phyloP scores from a whole-genome alignment of 2,888 invertebrate genomes.

The Epistrophe grossulariae region DNA sequence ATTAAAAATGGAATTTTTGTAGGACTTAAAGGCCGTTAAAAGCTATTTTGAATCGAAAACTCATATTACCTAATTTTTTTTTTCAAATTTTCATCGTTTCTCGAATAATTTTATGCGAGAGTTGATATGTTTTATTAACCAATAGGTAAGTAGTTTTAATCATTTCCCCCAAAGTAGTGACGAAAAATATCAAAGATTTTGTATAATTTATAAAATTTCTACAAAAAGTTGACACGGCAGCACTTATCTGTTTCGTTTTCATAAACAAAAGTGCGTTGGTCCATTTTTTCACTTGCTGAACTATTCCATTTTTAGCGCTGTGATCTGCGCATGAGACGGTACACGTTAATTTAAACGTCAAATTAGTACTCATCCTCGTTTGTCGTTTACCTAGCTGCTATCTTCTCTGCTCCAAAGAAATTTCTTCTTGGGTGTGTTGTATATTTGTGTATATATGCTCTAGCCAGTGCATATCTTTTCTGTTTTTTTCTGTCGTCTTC shows the following conservation, averaged over 20 bases:
- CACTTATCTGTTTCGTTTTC: not conserved
- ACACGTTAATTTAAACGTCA: slow-evolving; percentile 54
- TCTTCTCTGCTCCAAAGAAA: slow-evolving; percentile 44
- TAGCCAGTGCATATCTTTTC: slow-evolving; percentile 63
- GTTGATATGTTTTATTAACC: no score
- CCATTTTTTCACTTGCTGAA: not conserved
- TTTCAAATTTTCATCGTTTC: no score
- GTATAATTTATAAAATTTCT: no score
- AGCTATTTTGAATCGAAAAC: no score
- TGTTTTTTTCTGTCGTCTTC: slow-evolving; percentile 58
- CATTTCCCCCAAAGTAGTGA: no score
- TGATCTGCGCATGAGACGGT: not conserved
- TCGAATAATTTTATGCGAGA: no score
- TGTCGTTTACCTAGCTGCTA: not conserved
- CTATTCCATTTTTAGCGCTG: not conserved
- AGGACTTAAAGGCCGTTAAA: no score
- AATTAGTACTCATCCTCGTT: slow-evolving; percentile 14
- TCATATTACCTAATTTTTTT: no score
- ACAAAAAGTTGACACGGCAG: not conserved
- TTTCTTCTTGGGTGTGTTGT: slow-evolving; percentile 68
- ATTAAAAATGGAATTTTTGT: no score
- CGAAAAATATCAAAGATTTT: no score
- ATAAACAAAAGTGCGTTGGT: not conserved
- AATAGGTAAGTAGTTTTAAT: no score
- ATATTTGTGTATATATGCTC: slow-evolving; percentile 64